Percentiles rank a stretch among this genome's conserved stretches.
These are phyloP conservation scores for Cydia strobilella DNA, from an alignment of 1,140 invertebrate genomes.

Conservation along the genomic window DNA sequence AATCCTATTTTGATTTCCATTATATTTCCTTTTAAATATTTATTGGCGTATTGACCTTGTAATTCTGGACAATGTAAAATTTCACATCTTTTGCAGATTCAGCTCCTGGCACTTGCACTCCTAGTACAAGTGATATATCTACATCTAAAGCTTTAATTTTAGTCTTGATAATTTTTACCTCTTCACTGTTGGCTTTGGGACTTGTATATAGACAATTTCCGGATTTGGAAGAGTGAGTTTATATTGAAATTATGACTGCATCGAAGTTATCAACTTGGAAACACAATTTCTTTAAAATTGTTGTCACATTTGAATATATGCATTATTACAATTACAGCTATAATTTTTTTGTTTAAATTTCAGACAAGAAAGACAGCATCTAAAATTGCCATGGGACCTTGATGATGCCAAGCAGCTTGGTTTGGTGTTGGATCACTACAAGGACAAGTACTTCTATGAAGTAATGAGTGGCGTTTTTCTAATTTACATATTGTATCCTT, in stretches of 20 bases:
- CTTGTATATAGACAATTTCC: conserved; percentile 90
- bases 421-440: conserved; percentile 94
- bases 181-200: conserved; percentile 82
- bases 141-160: conserved; percentile 81
- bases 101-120: conserved; percentile 32
- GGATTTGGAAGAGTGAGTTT: conserved; percentile 89
- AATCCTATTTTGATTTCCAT: neutral
- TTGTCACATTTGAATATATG: neutral
- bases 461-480: conserved; percentile 94
- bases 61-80: neutral
- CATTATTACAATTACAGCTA: neutral
- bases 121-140: conserved; percentile 60
- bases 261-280: neutral
- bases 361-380: conserved; percentile 92
- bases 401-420: conserved; percentile 98
- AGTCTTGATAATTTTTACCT: conserved; percentile 83
- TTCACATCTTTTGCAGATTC: conserved; percentile 44
- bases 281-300: neutral
- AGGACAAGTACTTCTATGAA: conserved; percentile 96
- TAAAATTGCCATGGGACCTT: conserved; percentile 96
- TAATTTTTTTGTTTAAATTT: conserved; percentile 67
- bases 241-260: neutral
- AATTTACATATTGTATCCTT: conserved; percentile 99
- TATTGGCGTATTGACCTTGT: neutral
- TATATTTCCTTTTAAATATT: neutral